These are phyloP conservation scores for Sitophilus oryzae DNA, from an alignment of 1,140 invertebrate species.

Conservation along the genomic window DNA sequence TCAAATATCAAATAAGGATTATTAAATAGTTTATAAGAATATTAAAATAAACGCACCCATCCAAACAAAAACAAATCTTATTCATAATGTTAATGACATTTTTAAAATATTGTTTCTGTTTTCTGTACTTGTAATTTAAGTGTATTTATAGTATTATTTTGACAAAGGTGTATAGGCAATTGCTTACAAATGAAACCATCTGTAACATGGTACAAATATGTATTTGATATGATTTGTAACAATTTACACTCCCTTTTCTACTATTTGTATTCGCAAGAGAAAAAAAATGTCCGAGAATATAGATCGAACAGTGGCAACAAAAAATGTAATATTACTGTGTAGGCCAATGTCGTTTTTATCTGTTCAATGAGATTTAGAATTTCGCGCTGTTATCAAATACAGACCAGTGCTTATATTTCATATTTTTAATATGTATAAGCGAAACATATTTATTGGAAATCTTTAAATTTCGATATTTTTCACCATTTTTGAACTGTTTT, in stretches of 20 bases:
- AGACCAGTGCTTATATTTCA: constrained; percentile 36
- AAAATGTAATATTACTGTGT: constrained; percentile 43
- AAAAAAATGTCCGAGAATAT: constrained; percentile 15
- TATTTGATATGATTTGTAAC: constrained; percentile 46
- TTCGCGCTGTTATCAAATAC: constrained; percentile 32
- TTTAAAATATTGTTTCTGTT: no score
- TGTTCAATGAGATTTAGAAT: constrained; percentile 41
- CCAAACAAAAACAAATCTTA: no score
- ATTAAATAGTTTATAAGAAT: no score
- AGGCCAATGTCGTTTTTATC: constrained; percentile 41
- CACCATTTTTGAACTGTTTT: constrained; percentile 44
- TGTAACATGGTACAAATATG: constrained; percentile 45
- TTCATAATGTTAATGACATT: no score
- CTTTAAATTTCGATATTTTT: constrained; percentile 44
- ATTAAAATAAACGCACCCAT: no score
- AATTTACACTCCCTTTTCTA: constrained; percentile 46
- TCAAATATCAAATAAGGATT: no score
- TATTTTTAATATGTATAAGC: constrained; percentile 41
- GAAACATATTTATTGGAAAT: constrained; percentile 43
- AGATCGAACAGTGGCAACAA: constrained; percentile 26
- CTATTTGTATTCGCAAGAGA: constrained; percentile 40
- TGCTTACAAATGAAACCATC: constrained; percentile 36
- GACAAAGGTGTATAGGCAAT: constrained; percentile 15
- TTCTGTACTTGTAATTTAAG: no score
- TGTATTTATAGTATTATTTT: constrained; percentile 13